phyloP scores from a whole-genome alignment of 2,797 vertebrate genomes.

The Paratrypauchen microcephalus region DNA sequence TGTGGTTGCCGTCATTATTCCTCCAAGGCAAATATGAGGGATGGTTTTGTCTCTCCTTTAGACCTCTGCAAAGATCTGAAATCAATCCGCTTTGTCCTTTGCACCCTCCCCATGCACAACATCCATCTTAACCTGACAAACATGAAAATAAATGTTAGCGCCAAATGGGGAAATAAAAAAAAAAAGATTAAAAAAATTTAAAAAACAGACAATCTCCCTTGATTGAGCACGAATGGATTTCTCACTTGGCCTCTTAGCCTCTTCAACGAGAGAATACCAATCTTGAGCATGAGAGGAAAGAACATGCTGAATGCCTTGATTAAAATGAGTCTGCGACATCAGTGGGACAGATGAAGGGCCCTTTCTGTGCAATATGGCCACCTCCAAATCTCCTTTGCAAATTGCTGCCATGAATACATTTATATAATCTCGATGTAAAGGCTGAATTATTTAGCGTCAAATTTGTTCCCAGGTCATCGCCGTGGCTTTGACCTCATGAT shows the following conservation, averaged over 20 bases:
- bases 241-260: conserved; percentile 33
- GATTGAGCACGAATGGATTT: conserved; percentile 58
- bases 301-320: conserved; percentile 41
- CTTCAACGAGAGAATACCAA: conserved; percentile 36
- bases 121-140: conserved; percentile 28
- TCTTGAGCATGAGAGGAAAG: conserved; percentile 21
- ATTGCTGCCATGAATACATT: conserved; percentile 73
- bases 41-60: conserved; percentile 6
- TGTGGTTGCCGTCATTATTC: conserved; percentile 1
- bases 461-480: conserved; percentile 57
- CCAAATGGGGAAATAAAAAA: conserved; percentile 8
- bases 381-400: conserved; percentile 35
- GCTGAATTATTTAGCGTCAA: conserved; percentile 36
- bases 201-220: conserved; percentile 28
- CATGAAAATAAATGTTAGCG: conserved; percentile 21
- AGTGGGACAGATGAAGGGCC: conserved; percentile 61
- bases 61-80: conserved; percentile 19
- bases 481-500: conserved; percentile 41
- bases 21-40: conserved; percentile 16
- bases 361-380: conserved; percentile 41
- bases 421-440: conserved; percentile 64
- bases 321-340: conserved; percentile 51
- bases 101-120: conserved; percentile 6
- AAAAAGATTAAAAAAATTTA: neutral
- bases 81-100: conserved; percentile 33